Evolutionary conservation across 2,888 invertebrate species (phyloP), one percentile per base, ranked within the genome.

Genomic region (Agrotis clavis): DNA sequence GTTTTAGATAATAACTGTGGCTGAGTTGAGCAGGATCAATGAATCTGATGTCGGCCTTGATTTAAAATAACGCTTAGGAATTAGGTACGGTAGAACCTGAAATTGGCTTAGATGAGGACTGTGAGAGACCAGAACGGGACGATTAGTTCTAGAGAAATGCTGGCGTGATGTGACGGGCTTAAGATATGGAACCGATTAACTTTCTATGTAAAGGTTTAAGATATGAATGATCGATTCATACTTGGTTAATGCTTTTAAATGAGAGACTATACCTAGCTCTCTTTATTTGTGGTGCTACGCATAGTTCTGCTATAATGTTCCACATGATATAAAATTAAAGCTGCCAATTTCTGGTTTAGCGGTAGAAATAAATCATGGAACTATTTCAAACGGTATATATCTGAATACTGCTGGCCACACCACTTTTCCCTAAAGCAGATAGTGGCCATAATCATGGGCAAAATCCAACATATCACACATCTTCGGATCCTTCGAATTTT

Each of bases 1-100:
- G 72, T 77, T 76, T 64, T 53, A 75, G 74, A 84, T 84, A 74
- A 71, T 69, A 68, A 66, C 67, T 76, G 82, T 80, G 47, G 45
- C n/a, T 6, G 66, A 68, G 57, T 66, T 19, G 67, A 78, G 41
- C 72, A 66, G 81, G 71, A 79, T 79, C 66, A 79, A 79, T 79
- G 74, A 68, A 83, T 80, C 80, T 82, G 47, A 35, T 19, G 62
- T 69, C 57, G 72, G n/a, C 71, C 66, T 74, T 66, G 82, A 71
- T 78, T 81, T 71, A 48, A 79, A 30, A n/a, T 61, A 64, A 53
- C 56, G 18, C 50, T 57, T 35, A 71, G 30, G 56, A 59, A 79
- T 79, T 70, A 76, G 71, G 54, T 47, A 77, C 59, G 64, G 59
- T 56, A 16, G 48, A 77, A 79, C 64, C 54, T 64, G 77, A 73